These are phyloP conservation scores for Neoascia interrupta DNA, from an alignment of 2,888 invertebrate genomes.

Conservation along the genomic window DNA sequence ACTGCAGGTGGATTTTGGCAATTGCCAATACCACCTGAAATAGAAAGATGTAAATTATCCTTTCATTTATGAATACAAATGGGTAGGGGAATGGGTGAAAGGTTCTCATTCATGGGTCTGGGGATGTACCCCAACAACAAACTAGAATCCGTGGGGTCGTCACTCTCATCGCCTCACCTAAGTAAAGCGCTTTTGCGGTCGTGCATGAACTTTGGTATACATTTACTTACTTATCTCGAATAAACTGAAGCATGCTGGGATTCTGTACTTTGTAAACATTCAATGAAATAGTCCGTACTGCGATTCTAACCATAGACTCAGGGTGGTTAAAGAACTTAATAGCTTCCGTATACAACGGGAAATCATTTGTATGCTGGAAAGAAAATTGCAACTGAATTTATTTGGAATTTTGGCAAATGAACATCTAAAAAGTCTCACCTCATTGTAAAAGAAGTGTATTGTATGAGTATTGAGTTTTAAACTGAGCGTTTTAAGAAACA, in stretches of 20 bases:
- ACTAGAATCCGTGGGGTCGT: too few species aligned
- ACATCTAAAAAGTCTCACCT: constrained; percentile 81
- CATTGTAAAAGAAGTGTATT: constrained; percentile 99
- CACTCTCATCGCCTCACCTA: too few species aligned
- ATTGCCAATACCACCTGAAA: too few species aligned
- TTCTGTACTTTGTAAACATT: constrained; percentile 98
- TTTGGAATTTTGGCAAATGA: constrained; percentile 88
- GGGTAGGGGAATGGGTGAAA: too few species aligned
- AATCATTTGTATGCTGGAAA: constrained; percentile 94
- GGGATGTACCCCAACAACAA: too few species aligned
- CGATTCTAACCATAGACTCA: constrained; percentile 99
- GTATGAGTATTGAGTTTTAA: constrained; percentile 98
- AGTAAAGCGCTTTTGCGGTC: too few species aligned
- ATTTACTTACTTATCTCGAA: constrained; percentile 86
- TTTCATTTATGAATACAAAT: too few species aligned
- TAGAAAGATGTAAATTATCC: too few species aligned
- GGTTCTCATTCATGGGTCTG: too few species aligned
- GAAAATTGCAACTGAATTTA: constrained; percentile 91
- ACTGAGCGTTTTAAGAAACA: constrained; percentile 98
- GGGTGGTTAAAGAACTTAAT: constrained; percentile 99
- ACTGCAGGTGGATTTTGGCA: too few species aligned
- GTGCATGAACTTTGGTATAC: too few species aligned
- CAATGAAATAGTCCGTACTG: constrained; percentile 97
- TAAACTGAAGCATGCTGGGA: constrained; percentile 96
- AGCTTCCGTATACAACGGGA: constrained; percentile 98